Evolutionary conservation across 2,113 vertebrate genomes (phyloP).

Genomic region (Vombatus ursinus): DNA sequence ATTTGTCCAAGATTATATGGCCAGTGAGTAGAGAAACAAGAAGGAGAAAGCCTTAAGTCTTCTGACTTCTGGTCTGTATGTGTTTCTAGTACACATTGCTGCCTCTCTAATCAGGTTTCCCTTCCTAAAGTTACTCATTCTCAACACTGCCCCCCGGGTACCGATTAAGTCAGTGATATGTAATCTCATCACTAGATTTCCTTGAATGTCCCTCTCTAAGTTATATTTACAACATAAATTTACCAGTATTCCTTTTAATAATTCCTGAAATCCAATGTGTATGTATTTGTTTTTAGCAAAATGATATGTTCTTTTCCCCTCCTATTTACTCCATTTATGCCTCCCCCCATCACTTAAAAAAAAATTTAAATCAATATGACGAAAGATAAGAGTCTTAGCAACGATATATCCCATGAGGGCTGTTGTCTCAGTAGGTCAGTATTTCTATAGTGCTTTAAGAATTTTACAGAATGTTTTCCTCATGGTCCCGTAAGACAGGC

Average conservation of each 20-base stretch:
- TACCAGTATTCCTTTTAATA: neutral
- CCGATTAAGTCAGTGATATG: neutral
- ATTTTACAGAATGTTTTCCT: neutral
- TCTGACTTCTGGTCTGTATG: neutral
- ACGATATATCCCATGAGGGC: neutral
- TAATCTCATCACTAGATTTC: neutral
- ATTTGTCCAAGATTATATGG: neutral
- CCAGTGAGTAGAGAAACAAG: neutral
- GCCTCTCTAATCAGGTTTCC: neutral
- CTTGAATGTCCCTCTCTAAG: neutral
- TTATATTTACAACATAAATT: neutral
- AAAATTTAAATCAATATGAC: neutral
- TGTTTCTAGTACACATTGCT: neutral
- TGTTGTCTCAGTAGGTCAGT: neutral
- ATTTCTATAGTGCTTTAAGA: neutral
- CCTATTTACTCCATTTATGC: neutral
- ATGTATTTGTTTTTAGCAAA: neutral
- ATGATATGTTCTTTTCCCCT: neutral
- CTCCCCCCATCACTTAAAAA: neutral
- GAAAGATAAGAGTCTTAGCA: neutral
- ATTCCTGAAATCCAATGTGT: neutral
- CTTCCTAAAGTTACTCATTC: neutral
- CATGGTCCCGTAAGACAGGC: neutral
- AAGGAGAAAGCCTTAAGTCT: neutral
- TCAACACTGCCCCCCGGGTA: accelerated